Percentiles rank a stretch among this genome's conserved stretches.
These are phyloP conservation scores for Dinothrombium tinctorium DNA, from an alignment of 1,140 invertebrate species.

Conservation along the genomic window DNA sequence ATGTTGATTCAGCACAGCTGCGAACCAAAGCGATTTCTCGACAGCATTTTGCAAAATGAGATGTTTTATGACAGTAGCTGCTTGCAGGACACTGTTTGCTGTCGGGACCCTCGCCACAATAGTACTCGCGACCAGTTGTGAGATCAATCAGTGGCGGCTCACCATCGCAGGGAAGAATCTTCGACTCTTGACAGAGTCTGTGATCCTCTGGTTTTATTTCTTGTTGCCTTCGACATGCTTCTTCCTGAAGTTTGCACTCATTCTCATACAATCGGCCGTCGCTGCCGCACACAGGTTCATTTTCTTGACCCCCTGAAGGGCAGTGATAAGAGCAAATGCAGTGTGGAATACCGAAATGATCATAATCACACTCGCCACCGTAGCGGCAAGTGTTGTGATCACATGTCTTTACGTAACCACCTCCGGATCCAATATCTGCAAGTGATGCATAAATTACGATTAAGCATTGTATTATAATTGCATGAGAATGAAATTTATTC, in stretches of 20 bases:
- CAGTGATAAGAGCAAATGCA: slow-evolving; percentile 14
- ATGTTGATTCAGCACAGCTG: slow-evolving; percentile 13
- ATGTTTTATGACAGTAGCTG: slow-evolving; percentile 57
- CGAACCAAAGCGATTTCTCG: slow-evolving; percentile 29
- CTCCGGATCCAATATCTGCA: neutral
- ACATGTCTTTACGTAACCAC: slow-evolving; percentile 9
- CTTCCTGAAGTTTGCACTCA: slow-evolving; percentile 54
- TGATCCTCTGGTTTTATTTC: slow-evolving; percentile 31
- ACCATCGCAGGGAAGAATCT: slow-evolving; percentile 49
- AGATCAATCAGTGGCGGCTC: slow-evolving; percentile 44
- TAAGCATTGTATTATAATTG: no score
- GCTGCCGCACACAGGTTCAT: slow-evolving; percentile 24
- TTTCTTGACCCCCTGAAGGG: neutral
- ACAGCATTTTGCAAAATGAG: slow-evolving; percentile 52
- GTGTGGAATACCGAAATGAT: slow-evolving; percentile 7
- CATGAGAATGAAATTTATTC: no score
- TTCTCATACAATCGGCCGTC: slow-evolving; percentile 54
- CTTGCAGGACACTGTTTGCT: slow-evolving; percentile 50
- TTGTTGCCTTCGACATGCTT: slow-evolving; percentile 54
- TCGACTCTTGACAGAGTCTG: slow-evolving; percentile 47
- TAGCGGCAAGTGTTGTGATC: slow-evolving; percentile 12
- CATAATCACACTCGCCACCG: slow-evolving; percentile 15
- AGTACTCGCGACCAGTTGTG: slow-evolving; percentile 42
- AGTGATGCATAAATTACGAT: neutral
- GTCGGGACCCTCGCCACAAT: slow-evolving; percentile 51